Percentiles rank a stretch among this genome's conserved stretches.
Evolutionary conservation across 2,797 vertebrate species (phyloP).

Genomic region (Falco biarmicus): DNA sequence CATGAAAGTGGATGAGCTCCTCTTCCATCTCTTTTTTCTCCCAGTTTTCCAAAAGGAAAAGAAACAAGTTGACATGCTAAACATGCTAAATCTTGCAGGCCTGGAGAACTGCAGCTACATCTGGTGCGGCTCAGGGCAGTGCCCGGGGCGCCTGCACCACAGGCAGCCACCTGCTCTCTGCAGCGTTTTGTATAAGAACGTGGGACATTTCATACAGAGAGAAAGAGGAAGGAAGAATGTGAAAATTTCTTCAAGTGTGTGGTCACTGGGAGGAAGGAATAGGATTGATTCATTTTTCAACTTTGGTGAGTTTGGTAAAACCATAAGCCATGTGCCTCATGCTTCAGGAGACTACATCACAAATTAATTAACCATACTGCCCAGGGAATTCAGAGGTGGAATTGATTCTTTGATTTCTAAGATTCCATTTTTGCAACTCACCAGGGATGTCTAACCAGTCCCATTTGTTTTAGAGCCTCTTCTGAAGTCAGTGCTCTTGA

Average conservation of each 20-base stretch:
- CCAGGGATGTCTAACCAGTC: neutral
- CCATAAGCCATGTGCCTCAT: neutral
- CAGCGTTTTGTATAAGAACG: accelerated
- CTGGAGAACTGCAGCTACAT: neutral
- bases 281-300: neutral
- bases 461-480: neutral
- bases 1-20: neutral
- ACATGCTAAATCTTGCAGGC: neutral
- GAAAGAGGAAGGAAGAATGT: constrained; percentile 25
- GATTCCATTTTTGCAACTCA: neutral
- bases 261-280: constrained; percentile 41
- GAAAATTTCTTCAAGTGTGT: neutral
- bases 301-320: neutral
- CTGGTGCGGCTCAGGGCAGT: accelerated
- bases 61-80: neutral
- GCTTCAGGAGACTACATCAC: neutral
- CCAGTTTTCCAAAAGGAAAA: neutral
- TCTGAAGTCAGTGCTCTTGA: neutral
- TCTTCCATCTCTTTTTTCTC: neutral
- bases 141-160: accelerated
- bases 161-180: neutral
- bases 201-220: neutral
- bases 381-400: neutral
- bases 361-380: accelerated
- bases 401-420: neutral